Evolutionary conservation across 2,113 vertebrate genomes (phyloP).

Genomic region (Ranitomeya imitator): DNA sequence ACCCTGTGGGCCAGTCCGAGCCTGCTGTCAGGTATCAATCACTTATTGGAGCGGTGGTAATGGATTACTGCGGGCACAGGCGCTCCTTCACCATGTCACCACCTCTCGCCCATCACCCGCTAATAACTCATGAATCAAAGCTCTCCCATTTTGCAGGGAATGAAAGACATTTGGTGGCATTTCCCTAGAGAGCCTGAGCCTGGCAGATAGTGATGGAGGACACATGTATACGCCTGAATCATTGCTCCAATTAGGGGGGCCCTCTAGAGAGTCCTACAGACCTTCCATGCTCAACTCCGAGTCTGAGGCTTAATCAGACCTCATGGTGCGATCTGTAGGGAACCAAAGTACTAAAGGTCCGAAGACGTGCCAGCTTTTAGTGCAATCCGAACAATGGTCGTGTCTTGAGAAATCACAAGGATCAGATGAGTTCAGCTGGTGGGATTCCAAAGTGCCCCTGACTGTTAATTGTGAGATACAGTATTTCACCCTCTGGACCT

Average conservation of each 20-base stretch:
- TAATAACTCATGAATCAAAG: slow-evolving; percentile 38
- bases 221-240: neutral
- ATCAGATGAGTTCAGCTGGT: neutral
- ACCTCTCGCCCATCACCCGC: slow-evolving; percentile 9
- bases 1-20: too few relatives aligned
- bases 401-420: neutral
- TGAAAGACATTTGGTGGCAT: neutral
- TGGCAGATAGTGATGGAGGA: slow-evolving; percentile 13
- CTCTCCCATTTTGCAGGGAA: slow-evolving; percentile 7
- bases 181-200: neutral
- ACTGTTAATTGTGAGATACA: neutral
- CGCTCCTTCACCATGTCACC: slow-evolving; percentile 40
- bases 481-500: neutral
- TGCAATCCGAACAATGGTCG: neutral
- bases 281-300: neutral
- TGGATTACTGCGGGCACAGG: slow-evolving; percentile 33
- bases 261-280: neutral
- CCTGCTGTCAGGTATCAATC: slow-evolving; percentile 34
- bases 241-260: neutral
- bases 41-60: slow-evolving; percentile 13
- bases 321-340: neutral
- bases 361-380: neutral
- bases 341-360: neutral
- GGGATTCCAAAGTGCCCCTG: neutral
- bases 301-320: neutral